Evolutionary conservation across 1,140 invertebrate genomes (phyloP).

Genomic region (Pogonus chalceus): DNA sequence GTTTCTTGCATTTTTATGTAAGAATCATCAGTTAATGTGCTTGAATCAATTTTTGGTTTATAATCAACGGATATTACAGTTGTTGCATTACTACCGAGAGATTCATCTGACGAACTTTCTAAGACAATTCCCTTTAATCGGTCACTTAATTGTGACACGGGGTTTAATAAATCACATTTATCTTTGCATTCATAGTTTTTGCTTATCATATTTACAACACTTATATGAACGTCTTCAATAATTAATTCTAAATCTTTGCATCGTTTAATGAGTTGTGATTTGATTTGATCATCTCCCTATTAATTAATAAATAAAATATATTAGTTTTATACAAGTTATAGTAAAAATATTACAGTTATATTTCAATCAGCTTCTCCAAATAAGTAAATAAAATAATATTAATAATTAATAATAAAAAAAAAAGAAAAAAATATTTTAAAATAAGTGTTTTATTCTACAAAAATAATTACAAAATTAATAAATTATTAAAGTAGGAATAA

Average conservation of each 20-base stretch:
- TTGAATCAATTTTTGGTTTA: constrained; percentile 1
- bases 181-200: not conserved
- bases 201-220: not conserved
- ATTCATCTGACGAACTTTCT: not conserved
- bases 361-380: not conserved
- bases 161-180: constrained; percentile 1
- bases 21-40: constrained; percentile 8
- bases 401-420: not conserved
- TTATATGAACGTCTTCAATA: not conserved
- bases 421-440: not conserved
- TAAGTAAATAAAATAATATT: not conserved
- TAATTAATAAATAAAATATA: too few species aligned
- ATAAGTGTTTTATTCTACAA: not conserved
- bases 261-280: not conserved
- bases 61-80: not conserved
- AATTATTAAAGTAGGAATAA: not conserved
- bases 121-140: not conserved
- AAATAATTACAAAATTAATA: too few species aligned
- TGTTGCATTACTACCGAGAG: not conserved
- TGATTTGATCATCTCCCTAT: not conserved
- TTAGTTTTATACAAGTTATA: too few species aligned
- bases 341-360: too few species aligned
- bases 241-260: not conserved
- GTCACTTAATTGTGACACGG: not conserved
- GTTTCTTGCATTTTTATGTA: constrained; percentile 19